Percentiles rank a stretch among this genome's conserved stretches.
Evolutionary conservation across 2,888 invertebrate species (phyloP).

Genomic region (Drosophila nr. medialis): DNA sequence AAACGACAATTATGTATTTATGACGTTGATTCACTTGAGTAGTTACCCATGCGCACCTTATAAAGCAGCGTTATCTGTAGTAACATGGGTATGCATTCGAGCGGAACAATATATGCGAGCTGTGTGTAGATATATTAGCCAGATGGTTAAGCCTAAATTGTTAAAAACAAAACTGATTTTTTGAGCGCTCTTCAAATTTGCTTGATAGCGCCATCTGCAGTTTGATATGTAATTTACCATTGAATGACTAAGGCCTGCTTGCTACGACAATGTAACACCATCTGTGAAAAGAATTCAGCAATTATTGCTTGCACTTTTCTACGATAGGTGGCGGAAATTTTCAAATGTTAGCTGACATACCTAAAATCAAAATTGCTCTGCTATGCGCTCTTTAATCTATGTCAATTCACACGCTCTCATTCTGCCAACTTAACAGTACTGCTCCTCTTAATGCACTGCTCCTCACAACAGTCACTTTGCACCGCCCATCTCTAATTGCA

Average conservation of each 20-base stretch:
- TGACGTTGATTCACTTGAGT: constrained; percentile 61
- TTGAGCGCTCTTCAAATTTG: background rate
- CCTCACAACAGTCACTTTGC: background rate
- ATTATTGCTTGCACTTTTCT: background rate
- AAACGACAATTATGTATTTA: constrained; percentile 61
- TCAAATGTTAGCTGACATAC: background rate
- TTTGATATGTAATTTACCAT: background rate
- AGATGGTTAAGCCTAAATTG: constrained; percentile 11
- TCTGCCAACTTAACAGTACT: background rate
- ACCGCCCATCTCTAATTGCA: constrained; percentile 33
- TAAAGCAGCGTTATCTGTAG: constrained; percentile 28
- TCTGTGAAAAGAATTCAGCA: background rate
- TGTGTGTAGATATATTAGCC: background rate
- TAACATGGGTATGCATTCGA: constrained; percentile 29
- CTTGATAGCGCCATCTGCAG: constrained; percentile 26
- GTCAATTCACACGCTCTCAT: background rate
- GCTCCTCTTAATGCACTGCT: background rate
- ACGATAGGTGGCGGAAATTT: background rate
- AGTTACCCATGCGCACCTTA: constrained; percentile 45
- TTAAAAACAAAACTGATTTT: background rate
- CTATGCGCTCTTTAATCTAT: background rate
- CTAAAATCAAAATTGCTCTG: background rate
- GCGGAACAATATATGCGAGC: constrained; percentile 19
- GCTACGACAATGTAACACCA: background rate
- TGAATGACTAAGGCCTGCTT: background rate